These are phyloP conservation scores for Lutjanus erythropterus DNA, from an alignment of 2,113 vertebrate genomes.

Conservation along the genomic window DNA sequence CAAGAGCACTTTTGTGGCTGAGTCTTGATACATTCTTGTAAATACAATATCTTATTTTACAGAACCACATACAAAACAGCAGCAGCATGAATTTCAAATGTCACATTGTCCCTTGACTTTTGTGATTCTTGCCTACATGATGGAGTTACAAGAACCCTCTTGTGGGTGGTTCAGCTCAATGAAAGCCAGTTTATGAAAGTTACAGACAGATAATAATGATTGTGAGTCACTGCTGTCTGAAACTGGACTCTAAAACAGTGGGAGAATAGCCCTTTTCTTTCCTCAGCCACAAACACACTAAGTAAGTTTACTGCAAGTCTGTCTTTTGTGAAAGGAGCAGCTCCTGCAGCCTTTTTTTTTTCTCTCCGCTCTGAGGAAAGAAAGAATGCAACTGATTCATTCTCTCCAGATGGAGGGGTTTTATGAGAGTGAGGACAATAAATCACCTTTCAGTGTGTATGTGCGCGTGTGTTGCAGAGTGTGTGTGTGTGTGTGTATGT, in stretches of 20 bases:
- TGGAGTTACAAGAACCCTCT: slow-evolving; percentile 48
- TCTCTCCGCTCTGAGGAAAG: slow-evolving; percentile 56
- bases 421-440: slow-evolving; percentile 57
- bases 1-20: neutral
- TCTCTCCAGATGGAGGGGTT: slow-evolving; percentile 72
- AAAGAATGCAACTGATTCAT: slow-evolving; percentile 79
- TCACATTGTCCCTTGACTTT: neutral
- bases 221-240: slow-evolving; percentile 63
- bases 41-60: neutral
- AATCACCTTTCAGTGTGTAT: slow-evolving; percentile 56
- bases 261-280: slow-evolving; percentile 60
- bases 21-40: neutral
- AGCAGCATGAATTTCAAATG: neutral
- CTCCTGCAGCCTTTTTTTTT: slow-evolving; percentile 35
- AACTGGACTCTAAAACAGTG: slow-evolving; percentile 43
- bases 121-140: neutral
- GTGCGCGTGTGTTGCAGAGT: neutral
- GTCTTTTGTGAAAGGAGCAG: slow-evolving; percentile 52
- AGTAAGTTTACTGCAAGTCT: slow-evolving; percentile 53
- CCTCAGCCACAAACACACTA: slow-evolving; percentile 15
- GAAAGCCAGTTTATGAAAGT: slow-evolving; percentile 52
- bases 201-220: slow-evolving; percentile 37
- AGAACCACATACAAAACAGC: neutral
- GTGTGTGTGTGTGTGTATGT: neutral
- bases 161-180: slow-evolving; percentile 42